These are phyloP conservation scores for Pogoniulus pusillus DNA, from an alignment of 2,797 vertebrate genomes.

Conservation along the genomic window DNA sequence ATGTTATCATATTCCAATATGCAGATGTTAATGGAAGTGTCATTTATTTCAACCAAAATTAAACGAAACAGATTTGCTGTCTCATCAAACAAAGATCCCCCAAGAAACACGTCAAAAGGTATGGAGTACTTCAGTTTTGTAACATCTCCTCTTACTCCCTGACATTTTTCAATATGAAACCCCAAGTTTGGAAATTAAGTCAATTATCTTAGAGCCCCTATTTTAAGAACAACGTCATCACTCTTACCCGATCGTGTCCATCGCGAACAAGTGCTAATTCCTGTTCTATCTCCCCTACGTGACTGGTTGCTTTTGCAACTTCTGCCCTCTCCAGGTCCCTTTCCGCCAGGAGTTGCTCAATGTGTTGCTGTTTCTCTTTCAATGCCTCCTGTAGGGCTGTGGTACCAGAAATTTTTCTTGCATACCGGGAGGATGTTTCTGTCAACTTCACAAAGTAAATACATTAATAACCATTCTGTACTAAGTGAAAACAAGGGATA, in stretches of 20 bases:
- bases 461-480: background rate
- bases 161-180: background rate
- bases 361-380: constrained; percentile 99
- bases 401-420: constrained; percentile 96
- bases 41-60: background rate
- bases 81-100: background rate
- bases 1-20: background rate
- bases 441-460: constrained; percentile 85
- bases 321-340: constrained; percentile 96
- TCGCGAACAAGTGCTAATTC: constrained; percentile 89
- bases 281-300: constrained; percentile 94
- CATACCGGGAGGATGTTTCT: constrained; percentile 95
- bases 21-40: background rate
- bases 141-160: background rate
- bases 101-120: background rate
- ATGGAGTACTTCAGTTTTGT: background rate
- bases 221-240: background rate
- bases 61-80: background rate
- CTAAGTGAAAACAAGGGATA: background rate
- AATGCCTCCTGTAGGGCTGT: constrained; percentile 96
- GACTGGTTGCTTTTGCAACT: constrained; percentile 95
- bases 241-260: constrained; percentile 91
- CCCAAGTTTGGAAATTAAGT: background rate
- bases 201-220: background rate
- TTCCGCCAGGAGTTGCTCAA: constrained; percentile 96